A percentile compares a stretch with the other conserved stretches of the same genome.
Evolutionary conservation across 2,888 invertebrate genomes (phyloP).

Genomic region (Caenorhabditis japonica): DNA sequence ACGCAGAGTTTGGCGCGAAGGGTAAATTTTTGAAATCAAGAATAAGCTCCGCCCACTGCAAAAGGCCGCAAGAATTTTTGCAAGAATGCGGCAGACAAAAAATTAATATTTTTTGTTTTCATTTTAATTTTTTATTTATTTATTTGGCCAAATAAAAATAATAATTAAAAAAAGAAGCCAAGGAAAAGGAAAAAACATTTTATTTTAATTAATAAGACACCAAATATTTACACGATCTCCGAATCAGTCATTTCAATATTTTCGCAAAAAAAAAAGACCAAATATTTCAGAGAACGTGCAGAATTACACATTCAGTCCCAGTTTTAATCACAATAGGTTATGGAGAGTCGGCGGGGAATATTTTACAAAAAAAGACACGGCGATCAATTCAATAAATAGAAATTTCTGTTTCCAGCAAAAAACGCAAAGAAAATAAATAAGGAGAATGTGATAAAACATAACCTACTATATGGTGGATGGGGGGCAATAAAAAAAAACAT

Average conservation of each 20-base stretch:
- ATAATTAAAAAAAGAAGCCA: neutral
- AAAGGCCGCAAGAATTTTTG: too few species aligned
- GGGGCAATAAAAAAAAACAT: neutral
- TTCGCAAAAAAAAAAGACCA: neutral
- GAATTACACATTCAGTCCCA: conserved; percentile 41
- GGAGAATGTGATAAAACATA: conserved; percentile 23
- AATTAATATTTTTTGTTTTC: too few species aligned
- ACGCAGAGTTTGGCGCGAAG: too few species aligned
- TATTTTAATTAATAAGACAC: neutral
- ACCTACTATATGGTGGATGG: neutral
- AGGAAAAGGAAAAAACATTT: neutral
- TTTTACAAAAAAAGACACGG: conserved; percentile 26
- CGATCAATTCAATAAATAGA: conserved; percentile 20
- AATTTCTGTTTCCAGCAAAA: conserved; percentile 1
- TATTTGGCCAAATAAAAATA: neutral
- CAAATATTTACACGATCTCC: neutral
- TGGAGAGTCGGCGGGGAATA: conserved; percentile 4
- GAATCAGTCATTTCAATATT: neutral
- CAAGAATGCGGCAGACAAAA: too few species aligned
- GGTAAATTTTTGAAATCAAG: too few species aligned
- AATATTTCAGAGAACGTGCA: neutral
- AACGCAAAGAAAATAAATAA: conserved; percentile 12
- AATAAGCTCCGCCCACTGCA: too few species aligned
- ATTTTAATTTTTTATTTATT: too few species aligned
- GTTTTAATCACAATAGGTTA: conserved; percentile 45